Conservation (phyloP, 2,797 vertebrate species). For the Cetoscarus ocellatus region DNA sequence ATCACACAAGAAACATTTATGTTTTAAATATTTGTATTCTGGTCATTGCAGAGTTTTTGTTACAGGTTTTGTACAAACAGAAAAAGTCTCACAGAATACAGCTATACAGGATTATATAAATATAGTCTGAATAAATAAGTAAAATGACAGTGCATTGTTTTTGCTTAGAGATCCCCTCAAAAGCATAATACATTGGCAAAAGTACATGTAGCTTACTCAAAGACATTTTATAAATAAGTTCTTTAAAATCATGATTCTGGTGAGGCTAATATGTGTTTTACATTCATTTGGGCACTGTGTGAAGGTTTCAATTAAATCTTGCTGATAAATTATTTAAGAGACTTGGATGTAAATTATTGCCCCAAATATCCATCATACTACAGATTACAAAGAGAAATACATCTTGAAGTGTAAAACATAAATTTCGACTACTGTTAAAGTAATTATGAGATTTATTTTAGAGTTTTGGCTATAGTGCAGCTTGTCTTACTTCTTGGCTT, state of each 20-base stretch:
- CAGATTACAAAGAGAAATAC: too few relatives aligned
- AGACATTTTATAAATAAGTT: too few relatives aligned
- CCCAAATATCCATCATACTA: too few relatives aligned
- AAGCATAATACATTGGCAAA: not conserved
- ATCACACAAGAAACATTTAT: conserved; percentile 5
- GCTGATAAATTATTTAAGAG: too few relatives aligned
- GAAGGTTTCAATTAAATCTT: too few relatives aligned
- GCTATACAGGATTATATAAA: not conserved
- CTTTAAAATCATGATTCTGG: too few relatives aligned
- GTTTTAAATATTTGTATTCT: conserved; percentile 17
- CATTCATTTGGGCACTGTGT: too few relatives aligned
- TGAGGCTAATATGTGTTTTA: too few relatives aligned
- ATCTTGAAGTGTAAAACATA: too few relatives aligned
- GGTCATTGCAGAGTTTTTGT: conserved; percentile 9
- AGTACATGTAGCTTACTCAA: not conserved
- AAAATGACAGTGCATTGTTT: not conserved
- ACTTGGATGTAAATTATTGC: too few relatives aligned
- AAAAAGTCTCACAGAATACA: conserved; percentile 22
- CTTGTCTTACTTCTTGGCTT: not conserved
- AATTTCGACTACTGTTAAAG: too few relatives aligned
- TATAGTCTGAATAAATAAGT: conserved; percentile 9
- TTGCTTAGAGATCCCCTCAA: not conserved
- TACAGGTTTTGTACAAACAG: not conserved
- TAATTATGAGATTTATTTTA: too few relatives aligned
- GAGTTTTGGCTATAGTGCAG: not conserved